These are phyloP conservation scores for Blastobasis adustella DNA, from an alignment of 2,888 invertebrate species.

Conservation along the genomic window DNA sequence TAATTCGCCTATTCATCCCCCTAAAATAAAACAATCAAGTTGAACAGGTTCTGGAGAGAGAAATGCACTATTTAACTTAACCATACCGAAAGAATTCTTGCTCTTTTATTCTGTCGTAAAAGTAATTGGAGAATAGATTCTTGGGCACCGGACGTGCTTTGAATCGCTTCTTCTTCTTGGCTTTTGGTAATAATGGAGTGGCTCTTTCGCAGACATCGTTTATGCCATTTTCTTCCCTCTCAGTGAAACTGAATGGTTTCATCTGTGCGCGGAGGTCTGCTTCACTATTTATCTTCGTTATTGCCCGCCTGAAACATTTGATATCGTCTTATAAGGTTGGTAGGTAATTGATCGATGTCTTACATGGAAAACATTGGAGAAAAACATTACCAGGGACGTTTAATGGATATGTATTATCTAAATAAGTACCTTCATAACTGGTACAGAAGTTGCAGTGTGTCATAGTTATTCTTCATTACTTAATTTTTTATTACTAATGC, in stretches of 20 bases:
- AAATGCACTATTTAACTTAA: neutral
- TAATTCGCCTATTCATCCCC: constrained; percentile 78
- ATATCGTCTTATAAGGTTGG: constrained; percentile 2
- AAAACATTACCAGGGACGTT: no score
- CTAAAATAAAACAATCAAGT: constrained; percentile 33
- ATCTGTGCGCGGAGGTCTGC: constrained; percentile 77
- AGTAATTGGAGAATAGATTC: constrained; percentile 80
- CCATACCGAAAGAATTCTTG: constrained; percentile 81
- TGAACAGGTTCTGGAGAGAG: neutral
- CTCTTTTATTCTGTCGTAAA: constrained; percentile 81
- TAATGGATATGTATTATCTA: no score
- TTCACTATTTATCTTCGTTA: constrained; percentile 76
- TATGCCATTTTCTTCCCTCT: constrained; percentile 69
- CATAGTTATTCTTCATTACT: no score
- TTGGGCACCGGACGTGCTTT: constrained; percentile 81
- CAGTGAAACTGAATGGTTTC: constrained; percentile 79
- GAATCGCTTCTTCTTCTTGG: constrained; percentile 72
- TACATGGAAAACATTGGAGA: neutral
- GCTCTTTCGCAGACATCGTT: constrained; percentile 55
- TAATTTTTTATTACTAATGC: no score
- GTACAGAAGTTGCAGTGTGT: no score
- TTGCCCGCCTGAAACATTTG: constrained; percentile 56
- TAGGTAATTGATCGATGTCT: neutral
- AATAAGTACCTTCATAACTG: no score
- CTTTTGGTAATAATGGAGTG: constrained; percentile 40